A percentile compares a stretch with the other conserved stretches of the same genome.
Conservation (phyloP, 2,113 vertebrate genomes). For the Notothenia rossii region DNA sequence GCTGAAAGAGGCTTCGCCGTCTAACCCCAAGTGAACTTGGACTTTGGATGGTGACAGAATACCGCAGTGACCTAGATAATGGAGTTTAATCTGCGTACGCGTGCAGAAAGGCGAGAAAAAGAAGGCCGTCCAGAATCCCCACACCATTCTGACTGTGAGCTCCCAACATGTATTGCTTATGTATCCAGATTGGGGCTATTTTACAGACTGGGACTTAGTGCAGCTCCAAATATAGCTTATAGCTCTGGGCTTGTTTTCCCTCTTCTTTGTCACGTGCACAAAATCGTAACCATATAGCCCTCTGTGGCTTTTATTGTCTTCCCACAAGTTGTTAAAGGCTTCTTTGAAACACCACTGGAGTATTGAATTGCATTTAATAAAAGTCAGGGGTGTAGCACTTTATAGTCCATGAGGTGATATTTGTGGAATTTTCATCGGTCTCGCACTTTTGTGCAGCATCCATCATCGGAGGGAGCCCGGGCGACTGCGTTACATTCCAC, state of each 20-base stretch:
- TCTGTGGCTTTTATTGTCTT: constrained; percentile 71
- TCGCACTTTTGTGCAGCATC: constrained; percentile 66
- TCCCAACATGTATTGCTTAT: constrained; percentile 47
- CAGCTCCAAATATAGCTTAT: constrained; percentile 65
- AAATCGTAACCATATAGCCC: constrained; percentile 56
- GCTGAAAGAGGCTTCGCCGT: constrained; percentile 21
- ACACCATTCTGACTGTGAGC: constrained; percentile 22
- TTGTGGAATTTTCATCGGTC: constrained; percentile 68
- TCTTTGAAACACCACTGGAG: constrained; percentile 65
- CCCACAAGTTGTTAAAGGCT: constrained; percentile 65
- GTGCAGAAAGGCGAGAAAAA: constrained; percentile 25
- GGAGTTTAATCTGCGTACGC: constrained; percentile 49
- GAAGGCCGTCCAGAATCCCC: constrained; percentile 19
- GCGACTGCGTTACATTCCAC: constrained; percentile 69
- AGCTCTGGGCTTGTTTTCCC: constrained; percentile 57
- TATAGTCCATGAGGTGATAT: constrained; percentile 60
- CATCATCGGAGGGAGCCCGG: constrained; percentile 68
- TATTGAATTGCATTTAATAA: constrained; percentile 79
- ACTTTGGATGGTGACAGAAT: constrained; percentile 58
- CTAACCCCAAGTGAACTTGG: constrained; percentile 66
- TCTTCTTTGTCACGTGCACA: constrained; percentile 55
- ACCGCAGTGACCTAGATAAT: constrained; percentile 61
- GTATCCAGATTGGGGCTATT: constrained; percentile 48
- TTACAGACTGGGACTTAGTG: constrained; percentile 51
- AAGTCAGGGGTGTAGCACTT: constrained; percentile 62